Evolutionary conservation across 2,888 invertebrate genomes (phyloP), one percentile per base, ranked within the genome.

Genomic region (Polymixis lichenea): DNA sequence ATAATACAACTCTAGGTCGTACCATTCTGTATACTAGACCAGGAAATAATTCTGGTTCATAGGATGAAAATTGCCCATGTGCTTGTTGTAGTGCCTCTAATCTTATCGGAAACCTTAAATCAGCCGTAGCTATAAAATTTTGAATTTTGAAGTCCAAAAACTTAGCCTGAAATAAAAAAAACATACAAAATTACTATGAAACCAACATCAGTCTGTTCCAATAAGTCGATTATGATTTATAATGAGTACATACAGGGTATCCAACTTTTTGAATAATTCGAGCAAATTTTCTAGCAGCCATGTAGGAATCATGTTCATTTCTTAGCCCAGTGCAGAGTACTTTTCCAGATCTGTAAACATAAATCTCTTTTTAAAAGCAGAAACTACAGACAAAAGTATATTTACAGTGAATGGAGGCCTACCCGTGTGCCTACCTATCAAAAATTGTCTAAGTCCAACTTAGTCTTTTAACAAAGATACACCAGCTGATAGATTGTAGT

Each of bases 21-120:
- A 99, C 98, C 99, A 99, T 99, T 89, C 99, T 97, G 94, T 99
- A 99, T 76, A 99, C 99, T 51, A 99, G 97, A n/a, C 99, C 99
- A 13, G 99, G 99, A 95, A 99, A 99, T 74, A 99, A 96, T 95
- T 99, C 99, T 0, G 99, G 99, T 94, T 99, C 99, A 92, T 99
- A 99, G 72, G 98, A 98, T 80, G 97, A 97, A 91, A 97, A 98
- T 94, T 98, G 98, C 46, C 97, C 98, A 94, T 97, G 98, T 84
- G 97, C 97, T 93, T 97, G 98, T 95, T 97, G 98, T 77, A 97
- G 96, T 90, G 97, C 98, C 94, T 98, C 98, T 90, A 97, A 94
- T 91, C 97, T 97, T 90, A 98, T 97, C 70, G 97, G 98, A 95
- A 98, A 98, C 87, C 97, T 96, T 89, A 98, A 95, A 95, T 98